Conservation (phyloP, 2,113 vertebrate genomes). For the Aleadryas rufinucha region DNA sequence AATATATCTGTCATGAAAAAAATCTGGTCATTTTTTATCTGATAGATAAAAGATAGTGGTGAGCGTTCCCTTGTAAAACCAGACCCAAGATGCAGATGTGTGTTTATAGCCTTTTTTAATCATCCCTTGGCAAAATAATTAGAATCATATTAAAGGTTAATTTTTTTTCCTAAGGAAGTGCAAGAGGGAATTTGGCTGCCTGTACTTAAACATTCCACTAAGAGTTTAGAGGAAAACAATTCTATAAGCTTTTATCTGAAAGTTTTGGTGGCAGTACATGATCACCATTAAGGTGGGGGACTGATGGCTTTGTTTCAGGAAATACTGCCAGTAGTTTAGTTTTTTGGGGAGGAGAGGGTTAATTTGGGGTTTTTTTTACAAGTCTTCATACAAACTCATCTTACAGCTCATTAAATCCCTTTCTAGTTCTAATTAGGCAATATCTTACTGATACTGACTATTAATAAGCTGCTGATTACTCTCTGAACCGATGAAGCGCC, state of each 20-base stretch:
- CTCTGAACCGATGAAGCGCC: background rate
- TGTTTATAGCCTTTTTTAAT: background rate
- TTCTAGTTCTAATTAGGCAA: background rate
- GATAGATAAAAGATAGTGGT: background rate
- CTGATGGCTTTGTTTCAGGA: background rate
- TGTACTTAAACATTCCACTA: background rate
- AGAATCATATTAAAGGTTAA: background rate
- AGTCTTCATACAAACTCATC: background rate
- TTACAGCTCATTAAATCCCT: background rate
- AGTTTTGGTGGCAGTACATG: background rate
- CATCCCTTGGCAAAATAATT: background rate
- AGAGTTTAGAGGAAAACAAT: background rate
- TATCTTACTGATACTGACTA: background rate
- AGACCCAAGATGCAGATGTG: background rate
- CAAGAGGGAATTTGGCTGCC: background rate
- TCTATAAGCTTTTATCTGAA: background rate
- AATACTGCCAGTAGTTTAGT: background rate
- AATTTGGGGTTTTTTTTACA: background rate
- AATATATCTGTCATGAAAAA: background rate
- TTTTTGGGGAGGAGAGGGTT: background rate
- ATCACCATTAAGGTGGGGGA: background rate
- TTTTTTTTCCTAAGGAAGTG: background rate
- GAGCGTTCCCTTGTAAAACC: background rate
- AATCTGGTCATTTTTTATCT: too few relatives aligned
- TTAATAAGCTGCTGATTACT: background rate